Conservation (phyloP, 2,113 vertebrate species). For the Cheilinus undulatus region DNA sequence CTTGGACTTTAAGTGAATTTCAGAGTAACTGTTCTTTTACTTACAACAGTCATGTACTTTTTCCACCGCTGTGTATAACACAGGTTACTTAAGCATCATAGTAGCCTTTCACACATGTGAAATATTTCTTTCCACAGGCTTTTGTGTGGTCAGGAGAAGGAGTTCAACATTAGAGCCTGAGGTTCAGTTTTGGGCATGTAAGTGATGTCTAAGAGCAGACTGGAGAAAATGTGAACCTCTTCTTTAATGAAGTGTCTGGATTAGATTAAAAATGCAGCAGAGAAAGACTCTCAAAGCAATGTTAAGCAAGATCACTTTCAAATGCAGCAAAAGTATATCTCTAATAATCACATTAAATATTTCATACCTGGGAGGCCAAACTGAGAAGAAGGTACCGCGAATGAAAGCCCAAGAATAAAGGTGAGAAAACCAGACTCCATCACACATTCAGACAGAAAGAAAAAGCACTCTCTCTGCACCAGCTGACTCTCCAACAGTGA, state of each 20-base stretch:
- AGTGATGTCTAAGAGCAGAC: not conserved
- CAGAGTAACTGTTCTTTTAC: no score
- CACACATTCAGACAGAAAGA: slow-evolving; percentile 28
- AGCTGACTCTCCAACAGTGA: slow-evolving; percentile 46
- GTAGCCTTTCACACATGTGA: slow-evolving; percentile 6
- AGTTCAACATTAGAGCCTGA: not conserved
- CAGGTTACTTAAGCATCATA: not conserved
- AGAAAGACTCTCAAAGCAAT: not conserved
- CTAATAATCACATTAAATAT: slow-evolving; percentile 1
- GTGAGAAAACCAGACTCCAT: slow-evolving; percentile 71
- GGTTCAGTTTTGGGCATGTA: not conserved
- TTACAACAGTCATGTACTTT: no score
- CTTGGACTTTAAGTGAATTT: no score
- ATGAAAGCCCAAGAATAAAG: slow-evolving; percentile 49
- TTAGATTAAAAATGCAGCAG: not conserved
- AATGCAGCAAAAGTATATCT: not conserved
- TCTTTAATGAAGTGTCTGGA: not conserved
- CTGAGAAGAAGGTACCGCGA: slow-evolving; percentile 26
- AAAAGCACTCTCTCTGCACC: slow-evolving; percentile 27
- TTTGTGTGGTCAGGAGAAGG: not conserved
- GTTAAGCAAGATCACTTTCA: not conserved
- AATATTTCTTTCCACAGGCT: no score
- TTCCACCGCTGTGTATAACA: no score
- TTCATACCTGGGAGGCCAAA: slow-evolving; percentile 70
- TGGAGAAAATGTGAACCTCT: not conserved